Base-by-base conservation (phyloP, 2,888 invertebrate genomes). In the Tanypteryx hageni region DNA sequence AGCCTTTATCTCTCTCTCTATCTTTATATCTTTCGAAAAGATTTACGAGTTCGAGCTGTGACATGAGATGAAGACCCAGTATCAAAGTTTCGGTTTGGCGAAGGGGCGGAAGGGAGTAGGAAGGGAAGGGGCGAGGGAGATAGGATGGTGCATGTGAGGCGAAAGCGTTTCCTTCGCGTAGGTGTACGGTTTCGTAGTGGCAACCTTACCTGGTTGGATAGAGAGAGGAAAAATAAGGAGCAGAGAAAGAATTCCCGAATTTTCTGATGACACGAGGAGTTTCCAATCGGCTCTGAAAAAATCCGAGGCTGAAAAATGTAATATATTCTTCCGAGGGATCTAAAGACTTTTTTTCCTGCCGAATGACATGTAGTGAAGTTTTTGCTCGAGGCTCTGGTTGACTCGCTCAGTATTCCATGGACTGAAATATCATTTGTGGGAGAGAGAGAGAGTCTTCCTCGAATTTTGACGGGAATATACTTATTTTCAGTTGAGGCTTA, bases 401-500 rank as follows among this genome's bases (percentile, higher is more conserved):
- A 76, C 76, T 76, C 27, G 76, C 13, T 76, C 76, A 27, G 22
- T 76, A 76, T 76, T 76, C 76, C n/a, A 76, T 76, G 76, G 76
- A 22, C 27, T 76, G 76, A 76, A 76, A 11, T 9, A 27, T 76
- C 22, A 76, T 76, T 76, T 76, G 76, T 76, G 68, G 68, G 22
- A 68, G 16, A 9, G 76, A 76, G 22, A n/a, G n/a, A n/a, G n/a
- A n/a, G n/a, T n/a, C n/a, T n/a, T n/a, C n/a, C n/a, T n/a, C n/a
- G n/a, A n/a, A n/a, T n/a, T n/a, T n/a, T n/a, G n/a, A n/a, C n/a
- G n/a, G n/a, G n/a, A n/a, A n/a, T n/a, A n/a, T n/a, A n/a, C n/a
- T n/a, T n/a, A n/a, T n/a, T n/a, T n/a, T n/a, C n/a, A n/a, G n/a
- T n/a, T n/a, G n/a, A n/a, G n/a, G n/a, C n/a, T n/a, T n/a, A n/a